Percentiles rank a stretch among this genome's conserved stretches.
Conservation (phyloP, 2,113 vertebrate species). For the Isichthys henryi region DNA sequence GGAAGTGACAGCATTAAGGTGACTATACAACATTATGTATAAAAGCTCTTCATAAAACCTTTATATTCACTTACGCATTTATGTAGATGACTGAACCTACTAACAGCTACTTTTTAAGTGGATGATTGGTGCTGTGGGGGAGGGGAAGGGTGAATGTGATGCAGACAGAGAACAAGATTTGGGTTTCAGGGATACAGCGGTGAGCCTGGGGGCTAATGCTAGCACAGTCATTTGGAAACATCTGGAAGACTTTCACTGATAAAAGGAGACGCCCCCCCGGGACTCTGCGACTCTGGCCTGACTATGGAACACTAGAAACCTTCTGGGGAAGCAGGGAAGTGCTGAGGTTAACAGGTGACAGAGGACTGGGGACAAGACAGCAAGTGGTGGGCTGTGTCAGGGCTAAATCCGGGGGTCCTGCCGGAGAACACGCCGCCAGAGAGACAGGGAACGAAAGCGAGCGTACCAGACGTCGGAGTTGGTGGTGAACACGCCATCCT, state of each 20-base stretch:
- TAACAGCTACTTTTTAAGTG: background rate
- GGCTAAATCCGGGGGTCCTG: background rate
- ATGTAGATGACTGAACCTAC: background rate
- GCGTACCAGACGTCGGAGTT: slow-evolving; percentile 93
- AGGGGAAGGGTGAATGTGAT: background rate
- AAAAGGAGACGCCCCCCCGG: background rate
- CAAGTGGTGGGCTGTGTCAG: background rate
- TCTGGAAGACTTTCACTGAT: slow-evolving; percentile 19
- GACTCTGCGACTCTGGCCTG: background rate
- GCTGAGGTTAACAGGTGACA: background rate
- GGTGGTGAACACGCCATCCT: slow-evolving; percentile 96
- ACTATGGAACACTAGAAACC: background rate
- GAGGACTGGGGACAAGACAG: background rate
- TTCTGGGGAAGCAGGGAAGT: background rate
- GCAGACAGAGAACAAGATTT: background rate
- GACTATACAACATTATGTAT: background rate
- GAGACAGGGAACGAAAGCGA: background rate
- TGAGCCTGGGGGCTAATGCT: background rate
- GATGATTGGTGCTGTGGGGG: background rate
- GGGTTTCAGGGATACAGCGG: background rate
- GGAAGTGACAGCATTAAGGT: background rate
- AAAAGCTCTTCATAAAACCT: background rate
- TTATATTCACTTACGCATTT: background rate
- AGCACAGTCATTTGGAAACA: slow-evolving; percentile 21
- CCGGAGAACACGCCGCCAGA: too few relatives aligned